Percentiles rank a stretch among this genome's conserved stretches.
Evolutionary conservation across 2,888 invertebrate species (phyloP).

Genomic region (Dryobotodes eremita): DNA sequence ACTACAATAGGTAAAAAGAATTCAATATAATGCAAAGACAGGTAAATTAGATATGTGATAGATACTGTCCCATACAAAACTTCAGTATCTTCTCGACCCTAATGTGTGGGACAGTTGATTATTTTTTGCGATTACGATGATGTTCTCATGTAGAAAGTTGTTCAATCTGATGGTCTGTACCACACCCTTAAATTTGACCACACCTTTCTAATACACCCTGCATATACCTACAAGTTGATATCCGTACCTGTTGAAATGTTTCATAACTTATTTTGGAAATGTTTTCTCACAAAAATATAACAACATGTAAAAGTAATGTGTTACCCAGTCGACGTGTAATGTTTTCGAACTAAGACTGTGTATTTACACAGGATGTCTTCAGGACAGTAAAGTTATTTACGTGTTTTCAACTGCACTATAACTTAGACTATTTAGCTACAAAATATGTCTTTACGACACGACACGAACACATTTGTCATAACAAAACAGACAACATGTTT

Average conservation of each 20-base stretch:
- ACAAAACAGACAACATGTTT: conserved; percentile 19
- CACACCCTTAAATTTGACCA: too few relatives aligned
- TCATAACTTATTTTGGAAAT: neutral
- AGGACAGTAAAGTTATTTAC: conserved; percentile 33
- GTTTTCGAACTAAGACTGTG: conserved; percentile 17
- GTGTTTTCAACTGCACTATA: conserved; percentile 37
- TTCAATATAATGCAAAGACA: too few relatives aligned
- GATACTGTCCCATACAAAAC: too few relatives aligned
- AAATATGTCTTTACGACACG: conserved; percentile 26
- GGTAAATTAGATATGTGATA: too few relatives aligned
- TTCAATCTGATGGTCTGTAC: too few relatives aligned
- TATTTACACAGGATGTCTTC: conserved; percentile 26
- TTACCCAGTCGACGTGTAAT: neutral
- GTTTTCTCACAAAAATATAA: neutral
- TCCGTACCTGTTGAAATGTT: neutral
- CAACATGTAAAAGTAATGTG: neutral
- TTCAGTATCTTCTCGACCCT: too few relatives aligned
- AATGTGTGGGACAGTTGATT: too few relatives aligned
- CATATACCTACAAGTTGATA: too few relatives aligned
- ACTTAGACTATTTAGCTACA: conserved; percentile 21
- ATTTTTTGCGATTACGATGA: too few relatives aligned
- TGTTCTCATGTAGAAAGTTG: too few relatives aligned
- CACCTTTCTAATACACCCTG: too few relatives aligned
- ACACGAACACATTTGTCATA: conserved; percentile 16
- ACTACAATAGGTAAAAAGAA: too few relatives aligned